A percentile compares a stretch with the other conserved stretches of the same genome.
phyloP scores from a whole-genome alignment of 37 sponge, comb jelly and placozoan species.

The Beroe forskalii region DNA sequence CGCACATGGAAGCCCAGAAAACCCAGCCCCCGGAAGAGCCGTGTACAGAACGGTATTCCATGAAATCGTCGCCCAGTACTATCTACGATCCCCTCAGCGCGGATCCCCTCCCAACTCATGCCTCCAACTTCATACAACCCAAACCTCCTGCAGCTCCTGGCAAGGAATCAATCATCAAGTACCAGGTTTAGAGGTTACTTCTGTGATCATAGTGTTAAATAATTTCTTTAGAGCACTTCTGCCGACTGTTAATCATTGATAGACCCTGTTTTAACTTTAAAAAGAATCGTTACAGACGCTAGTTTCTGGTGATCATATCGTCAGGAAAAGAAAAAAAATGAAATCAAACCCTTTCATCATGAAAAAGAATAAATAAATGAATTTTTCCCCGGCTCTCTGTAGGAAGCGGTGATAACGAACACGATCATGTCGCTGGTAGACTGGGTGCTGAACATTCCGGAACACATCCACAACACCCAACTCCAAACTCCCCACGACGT shows the following conservation, averaged over 20 bases:
- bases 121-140: too few species aligned
- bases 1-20: slow-evolving; percentile 15
- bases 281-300: too few species aligned
- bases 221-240: too few species aligned
- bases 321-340: too few species aligned
- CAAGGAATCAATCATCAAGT: neutral
- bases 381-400: too few species aligned
- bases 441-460: slow-evolving; percentile 22
- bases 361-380: too few species aligned
- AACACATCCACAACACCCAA: slow-evolving; percentile 15
- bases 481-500: neutral
- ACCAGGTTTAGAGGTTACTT: too few species aligned
- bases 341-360: too few species aligned
- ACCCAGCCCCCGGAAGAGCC: neutral
- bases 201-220: too few species aligned
- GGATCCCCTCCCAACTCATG: neutral
- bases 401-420: slow-evolving; percentile 4
- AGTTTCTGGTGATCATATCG: too few species aligned
- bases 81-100: neutral
- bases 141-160: neutral
- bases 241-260: too few species aligned
- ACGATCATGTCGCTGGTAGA: slow-evolving; percentile 23
- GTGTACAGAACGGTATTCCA: neutral
- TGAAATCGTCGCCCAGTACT: neutral
- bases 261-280: too few species aligned